Base-by-base conservation (phyloP, 64 coral and sea anemone species). In the Stylophora pistillata region DNA sequence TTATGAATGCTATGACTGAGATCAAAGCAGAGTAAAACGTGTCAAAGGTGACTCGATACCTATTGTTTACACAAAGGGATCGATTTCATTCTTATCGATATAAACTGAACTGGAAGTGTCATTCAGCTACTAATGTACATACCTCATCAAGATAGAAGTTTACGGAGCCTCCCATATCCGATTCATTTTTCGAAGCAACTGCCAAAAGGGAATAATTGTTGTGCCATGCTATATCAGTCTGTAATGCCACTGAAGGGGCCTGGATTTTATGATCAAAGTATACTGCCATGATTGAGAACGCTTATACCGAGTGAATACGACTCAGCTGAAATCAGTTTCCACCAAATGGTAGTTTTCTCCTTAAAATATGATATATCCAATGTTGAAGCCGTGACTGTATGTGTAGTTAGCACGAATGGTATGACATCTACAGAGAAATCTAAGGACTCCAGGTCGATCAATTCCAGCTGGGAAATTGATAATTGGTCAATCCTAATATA, bases 211-310 rank as follows among this genome's bases (percentile, higher is more conserved):
- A 37, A 76, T 96, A 93, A 59, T 26, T 93, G 69, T 81, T 93
- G 53, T 96, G 95, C 95, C 95, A 96, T 3, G 91, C 88, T 81
- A 96, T 92, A 27, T 88, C 90, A 79, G 95, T 96, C 31, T 96
- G 95, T 54, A 93, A 71, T 15, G 91, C 95, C 57, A 96, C 91
- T 79, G 80, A 86, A 30, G 95, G 95, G 21, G 95, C 68, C 30
- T 96, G 91, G 21, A 96, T 96, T 78, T 90, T 96, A 68, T 96
- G 95, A 63, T 96, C 95, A 89, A 96, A 96, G 79, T 96, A 96
- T 23, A 96, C 95, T 47, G 95, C 95, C 95, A 96, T 96, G 9
- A 16, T 84, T 41, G 37, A 28, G 53, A 33, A 70, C 34, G 61
- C 37, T 47, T 47, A 47, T 47, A 30, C 52, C n/a, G 11, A 60